phyloP scores from a whole-genome alignment of 2,888 invertebrate species.

The Desoria tigrina region DNA sequence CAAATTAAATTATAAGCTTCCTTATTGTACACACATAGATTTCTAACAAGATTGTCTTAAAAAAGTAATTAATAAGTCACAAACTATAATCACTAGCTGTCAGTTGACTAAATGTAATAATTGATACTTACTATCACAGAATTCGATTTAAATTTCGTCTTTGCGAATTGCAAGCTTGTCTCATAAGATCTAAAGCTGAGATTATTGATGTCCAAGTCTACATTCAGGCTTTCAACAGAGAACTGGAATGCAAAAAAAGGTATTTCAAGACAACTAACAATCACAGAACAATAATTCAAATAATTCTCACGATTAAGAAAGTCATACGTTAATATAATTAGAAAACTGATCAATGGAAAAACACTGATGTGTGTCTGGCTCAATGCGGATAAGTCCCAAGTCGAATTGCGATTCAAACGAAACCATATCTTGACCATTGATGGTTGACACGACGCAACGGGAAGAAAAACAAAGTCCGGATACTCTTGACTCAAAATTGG shows the following conservation, averaged over 20 bases:
- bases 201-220: slow-evolving; percentile 51
- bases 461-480: slow-evolving; percentile 52
- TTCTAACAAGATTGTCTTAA: background rate
- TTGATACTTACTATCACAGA: slow-evolving; percentile 44
- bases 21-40: background rate
- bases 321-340: slow-evolving; percentile 53
- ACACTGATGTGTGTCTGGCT: slow-evolving; percentile 51
- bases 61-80: background rate
- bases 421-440: slow-evolving; percentile 40
- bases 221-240: slow-evolving; percentile 44
- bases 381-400: slow-evolving; percentile 51
- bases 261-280: slow-evolving; percentile 13
- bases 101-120: too few species aligned
- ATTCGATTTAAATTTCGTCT: slow-evolving; percentile 49
- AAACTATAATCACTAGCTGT: slow-evolving; percentile 9
- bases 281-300: background rate
- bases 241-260: slow-evolving; percentile 36
- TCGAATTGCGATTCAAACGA: slow-evolving; percentile 53
- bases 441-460: slow-evolving; percentile 46
- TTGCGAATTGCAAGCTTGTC: slow-evolving; percentile 50
- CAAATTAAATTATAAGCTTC: too few species aligned
- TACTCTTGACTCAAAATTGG: slow-evolving; percentile 50
- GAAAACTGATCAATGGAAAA: slow-evolving; percentile 53
- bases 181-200: slow-evolving; percentile 50
- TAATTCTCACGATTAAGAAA: too few species aligned